Evolutionary conservation across 1,140 invertebrate genomes (phyloP), one percentile per base, ranked within the genome.

Genomic region (Mizuhopecten yessoensis): DNA sequence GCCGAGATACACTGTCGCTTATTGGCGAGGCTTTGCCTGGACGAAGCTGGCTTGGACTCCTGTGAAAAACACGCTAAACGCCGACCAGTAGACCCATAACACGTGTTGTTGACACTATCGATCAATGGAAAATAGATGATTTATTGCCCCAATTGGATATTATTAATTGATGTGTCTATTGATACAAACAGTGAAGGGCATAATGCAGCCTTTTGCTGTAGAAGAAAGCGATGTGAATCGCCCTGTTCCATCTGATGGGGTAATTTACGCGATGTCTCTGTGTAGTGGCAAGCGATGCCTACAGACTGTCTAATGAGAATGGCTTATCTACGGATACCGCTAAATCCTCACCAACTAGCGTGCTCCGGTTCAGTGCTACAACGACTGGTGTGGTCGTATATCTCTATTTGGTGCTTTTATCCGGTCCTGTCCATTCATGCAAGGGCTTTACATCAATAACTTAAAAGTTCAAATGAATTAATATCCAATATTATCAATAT

Each of bases 131-230:
- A 75, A 75, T 75, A 75, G 57, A 75, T 75, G 57, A 75, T 75
- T 75, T 75, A 75, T 75, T 75, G 57, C 57, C 57, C 17, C 57
- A 75, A 75, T 75, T 75, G 57, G 57, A 75, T 75, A 75, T 75
- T 75, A 75, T 75, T 75, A 75, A 75, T 75, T 75, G 57, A 75
- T 75, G 57, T 75, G 57, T 75, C 57, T 75, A 75, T 75, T 75
- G 57, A 75, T 75, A 75, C 57, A 75, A 75, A 75, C n/a, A 75
- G 23, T 75, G 57, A 75, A 75, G 57, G 57, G 57, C n/a, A 75
- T 29, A 75, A 75, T 75, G 57, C 57, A 75, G 57, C 57, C 57
- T 75, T 75, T 75, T 75, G 57, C 1, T 75, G n/a, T 5, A 75
- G 57, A 75, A 75, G 57, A 75, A 75, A 75, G 57, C 57, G 17